A percentile compares a stretch with the other conserved stretches of the same genome.
phyloP scores from a whole-genome alignment of 2,113 vertebrate species.

The Oryzias melastigma region DNA sequence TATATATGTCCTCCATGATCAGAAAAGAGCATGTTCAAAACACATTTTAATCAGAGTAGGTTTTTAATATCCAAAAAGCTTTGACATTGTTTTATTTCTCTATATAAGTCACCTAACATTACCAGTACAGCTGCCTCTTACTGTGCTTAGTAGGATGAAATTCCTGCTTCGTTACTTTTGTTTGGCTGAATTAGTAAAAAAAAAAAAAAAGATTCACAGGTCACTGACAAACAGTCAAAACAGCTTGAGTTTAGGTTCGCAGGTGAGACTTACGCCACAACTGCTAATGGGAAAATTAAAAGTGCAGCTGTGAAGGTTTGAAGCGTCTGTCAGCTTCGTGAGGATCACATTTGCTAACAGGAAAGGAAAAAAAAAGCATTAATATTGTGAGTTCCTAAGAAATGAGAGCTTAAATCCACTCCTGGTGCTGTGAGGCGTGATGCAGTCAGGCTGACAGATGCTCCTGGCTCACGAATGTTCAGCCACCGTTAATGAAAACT shows the following conservation, averaged over 20 bases:
- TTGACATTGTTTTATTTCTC: too few species aligned
- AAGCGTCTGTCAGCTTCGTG: background rate
- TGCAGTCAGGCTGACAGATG: constrained; percentile 44
- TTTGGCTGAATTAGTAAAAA: constrained; percentile 3
- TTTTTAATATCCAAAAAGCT: too few species aligned
- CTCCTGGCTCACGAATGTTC: constrained; percentile 48
- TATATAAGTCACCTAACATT: too few species aligned
- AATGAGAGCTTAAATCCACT: constrained; percentile 27
- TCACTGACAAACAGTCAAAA: background rate
- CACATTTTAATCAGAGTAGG: too few species aligned
- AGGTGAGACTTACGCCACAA: background rate
- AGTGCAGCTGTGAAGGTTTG: too few species aligned
- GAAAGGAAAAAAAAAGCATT: constrained; percentile 18
- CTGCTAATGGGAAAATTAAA: background rate
- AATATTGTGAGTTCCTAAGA: constrained; percentile 19
- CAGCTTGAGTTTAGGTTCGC: background rate
- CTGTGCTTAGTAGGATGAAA: background rate
- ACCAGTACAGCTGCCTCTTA: too few species aligned
- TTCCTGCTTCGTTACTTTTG: constrained; percentile 5
- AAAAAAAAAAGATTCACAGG: background rate
- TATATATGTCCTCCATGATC: too few species aligned
- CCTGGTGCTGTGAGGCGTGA: constrained; percentile 42
- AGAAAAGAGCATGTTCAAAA: too few species aligned
- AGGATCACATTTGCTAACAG: background rate
- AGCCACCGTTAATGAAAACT: constrained; percentile 61